These are phyloP conservation scores for Megaceryle torquata DNA, from an alignment of 2,113 vertebrate genomes.

Conservation along the genomic window DNA sequence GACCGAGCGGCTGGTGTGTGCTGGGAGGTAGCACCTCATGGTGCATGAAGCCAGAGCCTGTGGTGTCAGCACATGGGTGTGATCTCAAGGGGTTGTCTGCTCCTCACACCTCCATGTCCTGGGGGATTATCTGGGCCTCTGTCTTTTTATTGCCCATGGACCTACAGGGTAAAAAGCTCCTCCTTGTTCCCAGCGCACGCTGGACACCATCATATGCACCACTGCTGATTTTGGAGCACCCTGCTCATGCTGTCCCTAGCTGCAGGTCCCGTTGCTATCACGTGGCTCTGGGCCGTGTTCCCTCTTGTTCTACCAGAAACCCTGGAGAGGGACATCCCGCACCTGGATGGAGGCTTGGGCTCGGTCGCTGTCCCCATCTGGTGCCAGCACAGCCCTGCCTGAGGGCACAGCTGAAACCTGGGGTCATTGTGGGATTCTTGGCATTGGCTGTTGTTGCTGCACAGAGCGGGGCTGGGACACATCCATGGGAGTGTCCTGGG, in stretches of 20 bases:
- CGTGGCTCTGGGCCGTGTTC: neutral
- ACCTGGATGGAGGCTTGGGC: neutral
- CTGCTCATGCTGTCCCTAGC: neutral
- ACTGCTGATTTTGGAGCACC: neutral
- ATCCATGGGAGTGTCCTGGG: neutral
- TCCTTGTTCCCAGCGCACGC: neutral
- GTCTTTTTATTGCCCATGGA: neutral
- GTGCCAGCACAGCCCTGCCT: neutral
- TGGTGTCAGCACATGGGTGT: neutral
- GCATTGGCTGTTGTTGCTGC: neutral
- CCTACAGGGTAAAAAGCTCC: neutral
- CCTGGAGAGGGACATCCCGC: neutral
- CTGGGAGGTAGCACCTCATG: neutral
- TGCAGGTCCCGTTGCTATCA: neutral
- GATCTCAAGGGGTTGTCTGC: neutral
- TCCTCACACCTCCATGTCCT: neutral
- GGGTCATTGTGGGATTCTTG: neutral
- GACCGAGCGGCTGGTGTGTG: neutral
- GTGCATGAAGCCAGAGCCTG: neutral
- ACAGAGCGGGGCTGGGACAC: neutral
- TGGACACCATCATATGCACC: neutral
- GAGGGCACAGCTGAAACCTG: neutral
- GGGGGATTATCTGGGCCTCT: neutral
- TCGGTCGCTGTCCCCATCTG: accelerated
- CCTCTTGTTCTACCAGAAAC: neutral